Base-by-base conservation (phyloP, 2,797 vertebrate genomes). In the Syncerus caffer region DNA sequence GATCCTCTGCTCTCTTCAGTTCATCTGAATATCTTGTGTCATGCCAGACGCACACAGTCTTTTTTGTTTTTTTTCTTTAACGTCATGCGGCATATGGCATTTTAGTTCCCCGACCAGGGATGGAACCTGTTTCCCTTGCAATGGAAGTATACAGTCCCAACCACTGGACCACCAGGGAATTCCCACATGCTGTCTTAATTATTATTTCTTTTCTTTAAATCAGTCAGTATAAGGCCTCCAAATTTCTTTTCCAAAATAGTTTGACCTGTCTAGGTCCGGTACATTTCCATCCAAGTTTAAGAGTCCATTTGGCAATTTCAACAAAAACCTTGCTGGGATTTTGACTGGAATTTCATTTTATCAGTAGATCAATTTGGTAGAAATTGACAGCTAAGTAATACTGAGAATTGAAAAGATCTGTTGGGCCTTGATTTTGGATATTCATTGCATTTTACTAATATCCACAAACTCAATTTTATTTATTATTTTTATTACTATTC, bases 361-460 rank as follows among this genome's bases (percentile, higher is more conserved):
- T 90, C 50, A 78, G 3, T 78, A 93, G 21, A 78, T 86, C 45
- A 86, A 6, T 76, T 92, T 96, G 67, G 38, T 13, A 57, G 38
- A 95, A 95, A 74, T 88, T 79, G 53, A 74, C 53, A 64, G 95
- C 64, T 93, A 76, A 51, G 85, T 80, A 74, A 53, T 92, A 74
- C 19, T 95, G 51, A 89, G 34, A 93, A 74, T 88, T 96, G 78
- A 86, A 88, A 80, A 89, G 51, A 57, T 90, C 19, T 89, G 17
- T 90, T 90, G 78, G 58, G 25, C 53, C 95, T 95, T 96, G 38
- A 78, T 92, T 93, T 93, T 74, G 16, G 9, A 67, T 85, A 86
- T 62, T 47, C 94, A 58, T 87, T 96, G 27, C 84, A 71, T 79
- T 95, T 92, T 89, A 83, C 19, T 47, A 96, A 31, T 94, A 95